phyloP scores from a whole-genome alignment of 2,797 vertebrate genomes.

The Gobio occitaniae region DNA sequence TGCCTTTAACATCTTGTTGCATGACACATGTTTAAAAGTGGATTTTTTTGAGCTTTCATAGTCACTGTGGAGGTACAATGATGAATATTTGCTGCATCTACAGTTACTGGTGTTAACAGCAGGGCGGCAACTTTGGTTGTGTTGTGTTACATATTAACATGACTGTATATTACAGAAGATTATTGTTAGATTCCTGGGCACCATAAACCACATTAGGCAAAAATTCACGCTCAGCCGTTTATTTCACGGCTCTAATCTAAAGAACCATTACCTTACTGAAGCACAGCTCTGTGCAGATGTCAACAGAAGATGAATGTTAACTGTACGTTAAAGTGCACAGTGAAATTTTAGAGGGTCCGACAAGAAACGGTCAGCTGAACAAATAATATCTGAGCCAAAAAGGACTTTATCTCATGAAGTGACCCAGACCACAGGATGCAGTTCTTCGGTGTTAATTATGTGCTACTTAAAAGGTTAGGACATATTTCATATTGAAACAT shows the following conservation, averaged over 20 bases:
- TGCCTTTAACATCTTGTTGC: constrained; percentile 64
- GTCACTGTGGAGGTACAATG: constrained; percentile 57
- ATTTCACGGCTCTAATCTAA: constrained; percentile 74
- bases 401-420: constrained; percentile 71
- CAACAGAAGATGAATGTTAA: constrained; percentile 88
- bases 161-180: constrained; percentile 78
- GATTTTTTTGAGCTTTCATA: constrained; percentile 73
- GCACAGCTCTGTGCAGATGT: constrained; percentile 87
- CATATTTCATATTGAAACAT: constrained; percentile 13
- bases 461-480: constrained; percentile 61
- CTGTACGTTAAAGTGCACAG: constrained; percentile 81
- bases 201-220: constrained; percentile 86
- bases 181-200: constrained; percentile 82
- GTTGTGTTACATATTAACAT: constrained; percentile 85
- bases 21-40: constrained; percentile 71
- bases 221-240: constrained; percentile 81
- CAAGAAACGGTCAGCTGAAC: constrained; percentile 81
- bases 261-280: constrained; percentile 86
- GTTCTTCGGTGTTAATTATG: constrained; percentile 67
- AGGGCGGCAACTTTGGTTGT: constrained; percentile 82
- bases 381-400: constrained; percentile 81
- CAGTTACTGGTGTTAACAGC: constrained; percentile 77
- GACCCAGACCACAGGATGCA: constrained; percentile 59
- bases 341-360: constrained; percentile 84
- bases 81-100: constrained; percentile 73